Conservation (phyloP, 2,797 vertebrate species). For the Tapera naevia region DNA sequence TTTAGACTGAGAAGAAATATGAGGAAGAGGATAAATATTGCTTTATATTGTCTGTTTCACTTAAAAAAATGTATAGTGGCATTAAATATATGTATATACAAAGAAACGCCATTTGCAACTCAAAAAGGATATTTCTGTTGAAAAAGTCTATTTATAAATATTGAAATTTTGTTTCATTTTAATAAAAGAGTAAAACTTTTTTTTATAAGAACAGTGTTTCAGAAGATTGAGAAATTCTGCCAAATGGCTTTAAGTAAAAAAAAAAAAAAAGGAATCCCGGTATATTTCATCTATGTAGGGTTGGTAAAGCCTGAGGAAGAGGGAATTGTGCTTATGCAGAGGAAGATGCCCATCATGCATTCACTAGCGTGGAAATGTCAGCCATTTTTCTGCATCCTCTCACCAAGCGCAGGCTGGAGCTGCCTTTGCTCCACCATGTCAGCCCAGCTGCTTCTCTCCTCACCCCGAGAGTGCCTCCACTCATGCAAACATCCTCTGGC, state of each 20-base stretch:
- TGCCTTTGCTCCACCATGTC: constrained; percentile 23
- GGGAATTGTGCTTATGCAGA: constrained; percentile 40
- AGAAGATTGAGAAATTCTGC: background rate
- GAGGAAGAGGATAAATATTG: background rate
- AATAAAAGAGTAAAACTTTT: background rate
- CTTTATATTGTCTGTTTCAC: background rate
- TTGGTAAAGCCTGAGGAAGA: constrained; percentile 1
- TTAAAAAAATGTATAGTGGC: background rate
- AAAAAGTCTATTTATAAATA: background rate
- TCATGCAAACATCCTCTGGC: background rate
- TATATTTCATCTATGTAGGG: background rate
- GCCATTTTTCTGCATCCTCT: constrained; percentile 32
- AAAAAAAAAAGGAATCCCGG: background rate
- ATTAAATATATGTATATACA: background rate
- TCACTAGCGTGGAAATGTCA: background rate
- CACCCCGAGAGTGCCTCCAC: background rate
- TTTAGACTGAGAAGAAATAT: background rate
- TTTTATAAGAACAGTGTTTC: background rate
- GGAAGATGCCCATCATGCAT: background rate
- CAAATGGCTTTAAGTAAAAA: background rate
- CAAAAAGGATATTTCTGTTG: background rate
- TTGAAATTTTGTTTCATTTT: background rate
- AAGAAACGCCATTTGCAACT: background rate
- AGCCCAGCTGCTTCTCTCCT: background rate
- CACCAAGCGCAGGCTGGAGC: background rate